Conservation (phyloP, 2,113 vertebrate genomes). For the Poeciliopsis prolifica region DNA sequence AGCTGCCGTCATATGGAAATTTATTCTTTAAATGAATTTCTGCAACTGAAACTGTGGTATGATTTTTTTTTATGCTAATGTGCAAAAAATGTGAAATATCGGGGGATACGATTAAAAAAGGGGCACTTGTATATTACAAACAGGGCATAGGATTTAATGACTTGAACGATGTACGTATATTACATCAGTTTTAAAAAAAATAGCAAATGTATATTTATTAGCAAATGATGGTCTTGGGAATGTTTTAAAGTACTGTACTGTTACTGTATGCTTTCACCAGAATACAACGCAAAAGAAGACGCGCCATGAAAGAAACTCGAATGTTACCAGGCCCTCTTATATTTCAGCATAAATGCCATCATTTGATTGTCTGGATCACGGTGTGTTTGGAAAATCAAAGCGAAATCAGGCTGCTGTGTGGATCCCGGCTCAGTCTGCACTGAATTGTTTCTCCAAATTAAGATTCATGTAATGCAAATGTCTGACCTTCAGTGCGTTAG, state of each 20-base stretch:
- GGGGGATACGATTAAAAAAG: conserved; percentile 40
- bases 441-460: conserved; percentile 62
- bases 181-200: conserved; percentile 38
- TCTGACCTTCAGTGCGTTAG: conserved; percentile 62
- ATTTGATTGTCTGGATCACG: conserved; percentile 52
- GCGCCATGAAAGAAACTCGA: conserved; percentile 52
- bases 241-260: conserved; percentile 62
- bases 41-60: conserved; percentile 33
- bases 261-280: conserved; percentile 46
- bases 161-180: conserved; percentile 66
- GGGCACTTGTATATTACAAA: conserved; percentile 56
- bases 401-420: conserved; percentile 25
- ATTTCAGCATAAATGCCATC: conserved; percentile 39
- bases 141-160: conserved; percentile 54
- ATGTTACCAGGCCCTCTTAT: conserved; percentile 56
- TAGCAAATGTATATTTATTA: conserved; percentile 63
- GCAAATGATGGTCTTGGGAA: conserved; percentile 63
- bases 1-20: conserved; percentile 59
- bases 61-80: conserved; percentile 40
- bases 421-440: conserved; percentile 36
- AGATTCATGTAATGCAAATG: conserved; percentile 66
- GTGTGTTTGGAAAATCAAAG: conserved; percentile 29
- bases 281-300: conserved; percentile 30
- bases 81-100: conserved; percentile 44
- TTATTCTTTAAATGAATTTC: conserved; percentile 53